Conservation (phyloP, 2,797 vertebrate species). For the Galaxias olidus region DNA sequence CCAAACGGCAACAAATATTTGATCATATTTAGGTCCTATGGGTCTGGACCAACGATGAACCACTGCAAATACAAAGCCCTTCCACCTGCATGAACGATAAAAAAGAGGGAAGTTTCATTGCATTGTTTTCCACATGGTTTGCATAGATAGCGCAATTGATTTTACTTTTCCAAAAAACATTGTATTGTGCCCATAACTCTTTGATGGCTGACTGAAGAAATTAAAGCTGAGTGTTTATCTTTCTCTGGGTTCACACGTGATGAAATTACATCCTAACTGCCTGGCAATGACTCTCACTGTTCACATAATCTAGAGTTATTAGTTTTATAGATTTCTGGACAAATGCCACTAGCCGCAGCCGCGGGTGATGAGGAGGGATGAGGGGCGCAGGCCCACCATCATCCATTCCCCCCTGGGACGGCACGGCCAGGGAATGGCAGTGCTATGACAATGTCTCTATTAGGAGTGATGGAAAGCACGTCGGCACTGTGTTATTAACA, state of each 20-base stretch:
- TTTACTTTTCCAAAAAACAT: no score
- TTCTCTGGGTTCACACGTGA: slow-evolving; percentile 15
- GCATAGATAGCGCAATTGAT: no score
- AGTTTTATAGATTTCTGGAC: no score
- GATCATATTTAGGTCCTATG: slow-evolving; percentile 19
- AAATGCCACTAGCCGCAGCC: background rate
- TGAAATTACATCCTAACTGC: background rate
- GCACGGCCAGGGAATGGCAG: slow-evolving; percentile 54
- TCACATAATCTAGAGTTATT: background rate
- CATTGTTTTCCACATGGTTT: no score
- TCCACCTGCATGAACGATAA: background rate
- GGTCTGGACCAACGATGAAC: slow-evolving; percentile 3
- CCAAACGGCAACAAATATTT: slow-evolving; percentile 25
- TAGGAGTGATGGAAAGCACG: slow-evolving; percentile 72
- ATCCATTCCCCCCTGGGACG: slow-evolving; percentile 53
- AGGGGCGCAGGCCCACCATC: slow-evolving; percentile 31
- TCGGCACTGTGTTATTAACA: slow-evolving; percentile 68
- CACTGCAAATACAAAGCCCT: slow-evolving; percentile 2
- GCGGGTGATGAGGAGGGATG: slow-evolving; percentile 46
- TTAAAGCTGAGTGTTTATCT: background rate
- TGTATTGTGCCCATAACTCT: no score
- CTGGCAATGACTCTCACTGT: background rate
- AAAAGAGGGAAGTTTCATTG: background rate
- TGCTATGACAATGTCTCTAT: slow-evolving; percentile 71
- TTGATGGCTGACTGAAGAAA: background rate